Evolutionary conservation across 2,797 vertebrate genomes (phyloP), one percentile per base, ranked within the genome.

Genomic region (Nyctalus aviator): DNA sequence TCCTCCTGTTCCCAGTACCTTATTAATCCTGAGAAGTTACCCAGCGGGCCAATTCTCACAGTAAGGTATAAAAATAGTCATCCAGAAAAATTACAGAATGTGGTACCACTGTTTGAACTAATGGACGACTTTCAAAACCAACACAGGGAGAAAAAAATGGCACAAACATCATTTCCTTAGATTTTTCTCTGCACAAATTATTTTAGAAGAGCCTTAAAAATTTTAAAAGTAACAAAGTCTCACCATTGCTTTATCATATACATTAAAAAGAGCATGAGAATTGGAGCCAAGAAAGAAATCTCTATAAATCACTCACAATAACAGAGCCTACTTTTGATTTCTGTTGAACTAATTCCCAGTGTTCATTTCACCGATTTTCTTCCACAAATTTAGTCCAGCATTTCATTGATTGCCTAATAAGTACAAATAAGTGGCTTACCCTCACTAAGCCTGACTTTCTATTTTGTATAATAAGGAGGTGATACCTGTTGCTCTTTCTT

Each of bases 1-100:
- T 98, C 98, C 98, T 98, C 94, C 95, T 94, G 97, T 98, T 98
- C 97, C 96, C 98, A 98, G 97, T 97, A 94, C 95, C 96, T 97
- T 97, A 97, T 97, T 96, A 98, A 98, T 98, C 97, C 97, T 98
- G 98, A 99, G 98, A 98, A 98, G 98, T 98, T 97, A 97, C 97
- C 97, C 97, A 96, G 96, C 96, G 94, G 97, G 97, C 97, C 97
- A 98, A 95, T 98, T 98, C 98, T 98, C 98, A 98, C 98, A 98
- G 97, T 97, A 97, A 97, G 97, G 95, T 98, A 98, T 98, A 98
- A 98, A 99, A 99, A 98, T 98, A 98, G 98, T 96, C 96, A 77
- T 95, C 71, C 93, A 97, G 68, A 95, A 98, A 97, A 97, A 98
- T 98, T 97, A 96, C 95, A 97, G 97, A 97, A 97, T 97, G 93